Evolutionary conservation across 2,888 invertebrate genomes (phyloP).

Genomic region (Abrostola triplasia): DNA sequence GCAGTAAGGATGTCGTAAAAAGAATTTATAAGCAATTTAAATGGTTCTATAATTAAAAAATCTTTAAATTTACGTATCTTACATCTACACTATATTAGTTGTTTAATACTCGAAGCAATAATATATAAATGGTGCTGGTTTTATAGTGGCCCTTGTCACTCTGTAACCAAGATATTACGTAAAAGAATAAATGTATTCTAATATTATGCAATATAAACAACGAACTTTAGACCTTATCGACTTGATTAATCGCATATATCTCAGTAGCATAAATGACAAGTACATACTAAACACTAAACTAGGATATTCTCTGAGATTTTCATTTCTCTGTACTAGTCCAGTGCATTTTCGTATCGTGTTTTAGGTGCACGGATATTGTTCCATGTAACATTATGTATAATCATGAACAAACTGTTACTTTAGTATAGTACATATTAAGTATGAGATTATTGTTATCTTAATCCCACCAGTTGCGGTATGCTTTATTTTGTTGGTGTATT

Average conservation of each 20-base stretch:
- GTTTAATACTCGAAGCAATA: no score
- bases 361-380: constrained; percentile 37
- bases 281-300: constrained; percentile 29
- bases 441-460: constrained; percentile 50
- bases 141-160: no score
- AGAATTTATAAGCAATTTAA: no score
- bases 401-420: constrained; percentile 49
- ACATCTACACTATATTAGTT: no score
- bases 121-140: no score
- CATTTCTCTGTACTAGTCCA: constrained; percentile 43
- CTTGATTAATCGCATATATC: not conserved
- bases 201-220: no score
- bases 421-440: constrained; percentile 41
- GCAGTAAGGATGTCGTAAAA: no score
- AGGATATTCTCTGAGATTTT: constrained; percentile 33
- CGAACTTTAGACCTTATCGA: no score
- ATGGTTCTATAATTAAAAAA: no score
- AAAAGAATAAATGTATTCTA: no score
- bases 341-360: constrained; percentile 42
- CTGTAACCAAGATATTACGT: no score
- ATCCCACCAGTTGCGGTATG: constrained; percentile 50
- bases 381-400: constrained; percentile 29
- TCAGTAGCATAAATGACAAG: constrained; percentile 30
- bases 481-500: constrained; percentile 42
- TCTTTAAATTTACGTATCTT: no score